Conservation (phyloP, 2,113 vertebrate genomes). For the Rhinopomastus cyanomelas region DNA sequence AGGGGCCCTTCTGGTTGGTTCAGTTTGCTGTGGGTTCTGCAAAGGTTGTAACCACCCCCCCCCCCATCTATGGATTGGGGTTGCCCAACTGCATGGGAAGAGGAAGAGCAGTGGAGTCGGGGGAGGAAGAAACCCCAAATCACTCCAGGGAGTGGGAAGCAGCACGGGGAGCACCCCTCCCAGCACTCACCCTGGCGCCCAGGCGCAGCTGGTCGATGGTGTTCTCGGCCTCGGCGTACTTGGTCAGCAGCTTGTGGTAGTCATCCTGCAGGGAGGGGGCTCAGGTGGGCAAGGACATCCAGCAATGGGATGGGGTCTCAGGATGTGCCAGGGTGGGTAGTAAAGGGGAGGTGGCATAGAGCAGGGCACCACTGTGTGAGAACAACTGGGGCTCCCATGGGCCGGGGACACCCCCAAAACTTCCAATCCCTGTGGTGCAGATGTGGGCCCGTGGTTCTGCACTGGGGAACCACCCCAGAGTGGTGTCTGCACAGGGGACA, state of each 20-base stretch:
- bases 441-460: accelerated
- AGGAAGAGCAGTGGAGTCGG: background rate
- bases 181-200: slow-evolving; percentile 82
- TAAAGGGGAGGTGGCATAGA: accelerated
- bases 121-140: background rate
- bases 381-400: background rate
- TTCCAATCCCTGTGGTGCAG: accelerated
- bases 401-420: background rate
- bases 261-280: slow-evolving; percentile 79
- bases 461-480: accelerated
- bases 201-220: slow-evolving; percentile 94
- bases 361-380: background rate
- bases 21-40: background rate
- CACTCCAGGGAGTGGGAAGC: background rate
- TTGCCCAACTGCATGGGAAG: background rate
- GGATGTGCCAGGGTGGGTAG: background rate
- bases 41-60: accelerated
- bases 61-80: background rate
- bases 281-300: background rate
- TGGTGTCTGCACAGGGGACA: too few species aligned
- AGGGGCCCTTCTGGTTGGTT: too few species aligned
- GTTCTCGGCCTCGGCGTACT: slow-evolving; percentile 92
- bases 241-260: slow-evolving; percentile 90
- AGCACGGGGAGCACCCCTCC: accelerated
- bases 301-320: accelerated